A percentile compares a stretch with the other conserved stretches of the same genome.
phyloP scores from a whole-genome alignment of 1,140 invertebrate genomes.

The Cotesia chilonis region DNA sequence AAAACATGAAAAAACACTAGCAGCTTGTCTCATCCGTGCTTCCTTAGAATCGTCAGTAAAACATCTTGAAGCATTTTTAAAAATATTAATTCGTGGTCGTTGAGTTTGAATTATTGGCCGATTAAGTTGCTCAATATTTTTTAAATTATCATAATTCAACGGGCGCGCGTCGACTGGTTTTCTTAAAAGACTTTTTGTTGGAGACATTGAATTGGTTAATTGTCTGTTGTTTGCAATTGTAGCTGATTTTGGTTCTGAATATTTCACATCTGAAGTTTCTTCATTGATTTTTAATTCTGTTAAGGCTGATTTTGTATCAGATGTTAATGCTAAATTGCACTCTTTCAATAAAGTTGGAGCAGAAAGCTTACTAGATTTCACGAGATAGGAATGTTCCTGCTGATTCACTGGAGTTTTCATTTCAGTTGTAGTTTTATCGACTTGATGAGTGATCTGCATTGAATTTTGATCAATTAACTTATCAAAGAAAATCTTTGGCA shows the following conservation, averaged over 20 bases:
- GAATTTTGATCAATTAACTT: background rate
- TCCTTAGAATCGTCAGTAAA: no score
- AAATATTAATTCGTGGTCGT: no score
- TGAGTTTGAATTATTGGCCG: no score
- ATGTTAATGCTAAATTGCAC: no score
- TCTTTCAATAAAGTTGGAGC: no score
- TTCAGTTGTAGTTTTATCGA: background rate
- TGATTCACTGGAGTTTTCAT: no score
- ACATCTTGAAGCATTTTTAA: no score
- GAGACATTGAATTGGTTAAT: background rate
- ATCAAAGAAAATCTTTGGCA: background rate
- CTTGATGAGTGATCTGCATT: background rate
- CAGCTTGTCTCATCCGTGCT: no score
- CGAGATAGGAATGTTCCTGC: no score
- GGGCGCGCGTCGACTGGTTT: background rate
- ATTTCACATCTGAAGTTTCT: background rate
- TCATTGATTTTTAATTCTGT: background rate
- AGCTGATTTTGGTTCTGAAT: background rate
- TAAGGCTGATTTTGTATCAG: no score
- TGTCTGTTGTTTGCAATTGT: background rate
- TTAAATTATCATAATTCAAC: background rate
- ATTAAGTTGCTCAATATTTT: background rate
- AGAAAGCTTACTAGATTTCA: no score
- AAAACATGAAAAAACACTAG: no score
- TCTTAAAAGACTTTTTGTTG: background rate